A percentile compares a stretch with the other conserved stretches of the same genome.
Evolutionary conservation across 2,797 vertebrate genomes (phyloP).

Genomic region (Lophotriccus pileatus): DNA sequence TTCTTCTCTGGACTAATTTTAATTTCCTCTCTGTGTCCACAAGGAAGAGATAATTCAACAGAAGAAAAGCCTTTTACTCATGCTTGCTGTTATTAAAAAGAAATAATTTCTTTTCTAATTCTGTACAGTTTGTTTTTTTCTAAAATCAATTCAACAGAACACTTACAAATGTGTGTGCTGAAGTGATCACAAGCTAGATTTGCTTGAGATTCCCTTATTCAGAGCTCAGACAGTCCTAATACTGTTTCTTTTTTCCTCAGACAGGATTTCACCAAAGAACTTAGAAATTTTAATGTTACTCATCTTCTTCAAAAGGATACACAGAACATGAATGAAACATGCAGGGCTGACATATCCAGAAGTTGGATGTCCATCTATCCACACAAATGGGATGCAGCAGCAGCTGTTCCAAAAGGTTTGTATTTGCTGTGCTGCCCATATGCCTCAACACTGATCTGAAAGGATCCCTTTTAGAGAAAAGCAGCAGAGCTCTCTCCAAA

Average conservation of each 20-base stretch:
- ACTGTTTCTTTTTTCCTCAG: background rate
- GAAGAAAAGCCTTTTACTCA: slow-evolving; percentile 44
- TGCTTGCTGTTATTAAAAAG: slow-evolving; percentile 58
- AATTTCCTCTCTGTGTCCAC: slow-evolving; percentile 53
- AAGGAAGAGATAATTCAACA: slow-evolving; percentile 53
- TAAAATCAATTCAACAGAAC: slow-evolving; percentile 54
- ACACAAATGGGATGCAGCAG: background rate
- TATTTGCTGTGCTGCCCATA: background rate
- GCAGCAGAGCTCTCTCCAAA: background rate
- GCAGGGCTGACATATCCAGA: background rate
- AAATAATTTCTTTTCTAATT: slow-evolving; percentile 53
- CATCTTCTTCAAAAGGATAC: background rate
- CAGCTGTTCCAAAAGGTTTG: background rate
- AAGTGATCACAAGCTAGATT: slow-evolving; percentile 13
- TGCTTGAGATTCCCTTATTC: background rate
- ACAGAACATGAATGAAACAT: background rate
- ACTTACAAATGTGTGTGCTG: slow-evolving; percentile 37
- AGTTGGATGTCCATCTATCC: background rate
- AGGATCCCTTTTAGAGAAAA: background rate
- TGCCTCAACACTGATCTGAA: background rate
- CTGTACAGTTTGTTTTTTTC: slow-evolving; percentile 35
- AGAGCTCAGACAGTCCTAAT: background rate
- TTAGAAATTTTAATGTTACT: background rate
- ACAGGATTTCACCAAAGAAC: background rate
- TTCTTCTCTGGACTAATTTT: slow-evolving; percentile 40